Conservation (phyloP, 2,113 vertebrate genomes). For the Muscicapa adusta region DNA sequence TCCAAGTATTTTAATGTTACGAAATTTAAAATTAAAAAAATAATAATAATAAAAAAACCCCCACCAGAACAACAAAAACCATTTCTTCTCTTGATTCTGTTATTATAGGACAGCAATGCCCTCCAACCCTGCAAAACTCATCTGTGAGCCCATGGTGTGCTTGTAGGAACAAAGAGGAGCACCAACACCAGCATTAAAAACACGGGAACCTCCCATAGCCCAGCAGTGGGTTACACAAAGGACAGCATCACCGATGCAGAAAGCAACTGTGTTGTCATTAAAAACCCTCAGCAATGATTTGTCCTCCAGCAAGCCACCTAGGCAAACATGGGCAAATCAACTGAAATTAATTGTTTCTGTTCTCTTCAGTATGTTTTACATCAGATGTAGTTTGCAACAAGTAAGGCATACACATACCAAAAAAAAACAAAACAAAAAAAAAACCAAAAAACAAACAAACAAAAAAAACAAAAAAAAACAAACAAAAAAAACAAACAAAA, state of each 20-base stretch:
- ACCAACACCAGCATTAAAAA: background rate
- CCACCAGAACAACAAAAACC: fast-evolving
- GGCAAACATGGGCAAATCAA: background rate
- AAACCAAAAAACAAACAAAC: background rate
- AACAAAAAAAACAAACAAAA: no score
- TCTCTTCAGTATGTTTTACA: fast-evolving
- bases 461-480: background rate
- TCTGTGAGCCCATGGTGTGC: background rate
- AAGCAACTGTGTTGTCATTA: background rate
- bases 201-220: fast-evolving
- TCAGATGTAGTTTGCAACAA: background rate
- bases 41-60: no score
- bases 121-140: background rate
- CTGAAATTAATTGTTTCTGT: background rate
- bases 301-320: background rate
- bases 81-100: background rate
- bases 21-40: background rate
- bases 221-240: background rate
- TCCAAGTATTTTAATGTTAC: background rate
- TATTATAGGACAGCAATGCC: background rate
- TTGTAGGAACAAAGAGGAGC: background rate
- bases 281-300: background rate
- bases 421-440: background rate
- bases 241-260: background rate
- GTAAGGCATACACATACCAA: fast-evolving